A percentile compares a stretch with the other conserved stretches of the same genome.
Conservation (phyloP, 1,140 invertebrate genomes). For the Apis laboriosa region DNA sequence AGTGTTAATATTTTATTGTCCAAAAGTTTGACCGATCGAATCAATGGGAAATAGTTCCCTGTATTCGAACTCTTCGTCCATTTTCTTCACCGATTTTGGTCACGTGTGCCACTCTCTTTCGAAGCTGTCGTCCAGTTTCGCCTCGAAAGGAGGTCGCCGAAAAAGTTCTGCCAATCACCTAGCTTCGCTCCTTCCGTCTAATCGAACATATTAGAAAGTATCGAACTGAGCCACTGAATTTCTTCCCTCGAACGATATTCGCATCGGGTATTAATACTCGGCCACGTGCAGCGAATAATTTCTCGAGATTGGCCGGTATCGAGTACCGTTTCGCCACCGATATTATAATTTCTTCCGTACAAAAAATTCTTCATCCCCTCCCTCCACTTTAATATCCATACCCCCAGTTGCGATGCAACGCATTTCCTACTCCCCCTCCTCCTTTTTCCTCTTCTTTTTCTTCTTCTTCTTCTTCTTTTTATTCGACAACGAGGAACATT, state of each 20-base stretch:
- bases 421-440: not conserved
- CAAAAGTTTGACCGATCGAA: not conserved
- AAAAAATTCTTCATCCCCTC: not conserved
- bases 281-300: not conserved
- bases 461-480: not conserved
- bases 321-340: not conserved
- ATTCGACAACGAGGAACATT: no score
- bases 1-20: no score
- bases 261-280: not conserved
- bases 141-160: not conserved
- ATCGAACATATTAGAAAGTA: slow-evolving; percentile 32
- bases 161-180: slow-evolving; percentile 1
- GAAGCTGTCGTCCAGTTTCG: no score
- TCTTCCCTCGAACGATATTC: not conserved
- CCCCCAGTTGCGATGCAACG: not conserved
- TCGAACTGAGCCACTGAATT: slow-evolving; percentile 10
- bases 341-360: slow-evolving; percentile 4
- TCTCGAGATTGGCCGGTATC: not conserved
- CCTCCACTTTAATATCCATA: slow-evolving; percentile 29
- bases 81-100: not conserved
- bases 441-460: not conserved
- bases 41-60: not conserved
- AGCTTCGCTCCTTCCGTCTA: not conserved
- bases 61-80: not conserved
- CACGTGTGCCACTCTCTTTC: no score